Evolutionary conservation across 1,140 invertebrate species (phyloP), one percentile per base, ranked within the genome.

Genomic region (Drosophila gunungcola): DNA sequence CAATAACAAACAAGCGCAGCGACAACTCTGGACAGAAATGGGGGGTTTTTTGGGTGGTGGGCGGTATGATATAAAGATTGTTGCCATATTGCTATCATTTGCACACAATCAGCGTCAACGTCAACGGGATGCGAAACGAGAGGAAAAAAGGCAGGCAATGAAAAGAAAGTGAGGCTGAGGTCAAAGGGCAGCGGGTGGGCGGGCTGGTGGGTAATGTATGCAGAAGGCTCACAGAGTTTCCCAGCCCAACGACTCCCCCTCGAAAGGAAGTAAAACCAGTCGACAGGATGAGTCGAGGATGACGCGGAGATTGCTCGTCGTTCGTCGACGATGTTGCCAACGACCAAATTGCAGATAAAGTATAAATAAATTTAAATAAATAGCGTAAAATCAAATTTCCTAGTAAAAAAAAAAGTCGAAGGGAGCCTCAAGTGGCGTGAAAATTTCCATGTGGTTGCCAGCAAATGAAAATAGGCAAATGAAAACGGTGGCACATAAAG

Each of bases 61-160:
- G 49, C 16, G 52, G 61, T 55, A 60, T 46, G 70, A 80, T 78
- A 83, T 83, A 83, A 89, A 88, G 84, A 88, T 88, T 89, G 83
- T 88, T 83, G 72, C 79, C 83, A 88, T 88, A 88, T 88, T 89
- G 83, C 83, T 88, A 88, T 88, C 84, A 88, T 88, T 89, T 88
- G 84, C 83, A 88, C 83, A 83, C 83, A 88, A 88, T 88, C 83
- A 89, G 57, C 76, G 49, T 52, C 67, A 73, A 42, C 69, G 55
- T 64, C 51, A 68, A 73, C 76, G 81, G 54, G 60, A 65, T 53
- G 78, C 58, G 53, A 41, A 48, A 63, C 11, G 61, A 45, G 52
- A 27, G 13, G 36, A 36, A 7, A 42, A 6, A 4, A 7, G 4
- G 42, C 1, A 7, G 52, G 11, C 3, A 7, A 10, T 2, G 3